phyloP scores from a whole-genome alignment of 30 jellyfish, hydroid and myxozoan genomes.

The Nemopilema nomurai region DNA sequence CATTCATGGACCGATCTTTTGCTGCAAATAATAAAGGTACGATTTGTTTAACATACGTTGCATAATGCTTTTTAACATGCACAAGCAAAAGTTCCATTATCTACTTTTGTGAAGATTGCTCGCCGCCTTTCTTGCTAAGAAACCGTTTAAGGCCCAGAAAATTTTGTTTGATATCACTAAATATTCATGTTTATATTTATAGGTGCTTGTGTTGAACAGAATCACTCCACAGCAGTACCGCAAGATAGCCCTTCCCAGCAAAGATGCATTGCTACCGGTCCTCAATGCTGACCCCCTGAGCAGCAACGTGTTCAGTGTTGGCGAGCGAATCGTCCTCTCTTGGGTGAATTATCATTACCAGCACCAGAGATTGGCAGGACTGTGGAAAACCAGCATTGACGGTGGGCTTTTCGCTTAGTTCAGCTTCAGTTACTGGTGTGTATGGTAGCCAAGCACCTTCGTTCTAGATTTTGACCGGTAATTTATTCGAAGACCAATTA shows the following conservation, averaged over 20 bases:
- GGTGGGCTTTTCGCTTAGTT: slow-evolving; percentile 23
- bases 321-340: slow-evolving; percentile 78
- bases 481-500: too few relatives aligned
- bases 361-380: slow-evolving; percentile 64
- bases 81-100: too few relatives aligned
- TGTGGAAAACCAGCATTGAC: slow-evolving; percentile 64
- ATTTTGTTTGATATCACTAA: too few relatives aligned
- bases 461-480: too few relatives aligned
- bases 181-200: too few relatives aligned
- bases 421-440: neutral
- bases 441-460: too few relatives aligned
- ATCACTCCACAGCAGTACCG: slow-evolving; percentile 74
- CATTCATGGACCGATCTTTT: slow-evolving; percentile 85
- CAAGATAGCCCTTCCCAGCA: slow-evolving; percentile 50
- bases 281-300: slow-evolving; percentile 89
- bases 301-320: slow-evolving; percentile 84
- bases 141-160: too few relatives aligned
- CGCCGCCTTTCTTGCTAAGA: too few relatives aligned
- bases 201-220: slow-evolving; percentile 75
- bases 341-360: slow-evolving; percentile 90
- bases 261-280: slow-evolving; percentile 53
- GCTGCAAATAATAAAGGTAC: slow-evolving; percentile 82
- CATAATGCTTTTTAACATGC: too few relatives aligned
- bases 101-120: too few relatives aligned
- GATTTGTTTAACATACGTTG: too few relatives aligned